Percentiles rank a stretch among this genome's conserved stretches.
Evolutionary conservation across 2,888 invertebrate genomes (phyloP).

Genomic region (Nemotelus nigrinus): DNA sequence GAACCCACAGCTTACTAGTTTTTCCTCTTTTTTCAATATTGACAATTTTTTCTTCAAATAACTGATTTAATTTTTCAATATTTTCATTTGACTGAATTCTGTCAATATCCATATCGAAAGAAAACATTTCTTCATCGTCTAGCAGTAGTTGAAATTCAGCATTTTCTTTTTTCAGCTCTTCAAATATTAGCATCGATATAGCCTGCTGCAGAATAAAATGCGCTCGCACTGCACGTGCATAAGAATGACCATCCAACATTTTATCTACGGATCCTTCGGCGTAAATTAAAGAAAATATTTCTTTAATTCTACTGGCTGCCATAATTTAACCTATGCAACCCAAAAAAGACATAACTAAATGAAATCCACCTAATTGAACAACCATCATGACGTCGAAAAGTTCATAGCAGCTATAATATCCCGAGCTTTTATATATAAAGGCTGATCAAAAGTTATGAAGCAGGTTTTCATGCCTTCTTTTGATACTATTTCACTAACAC

Average conservation of each 20-base stretch:
- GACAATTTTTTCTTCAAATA: too few relatives aligned
- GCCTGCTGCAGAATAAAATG: too few relatives aligned
- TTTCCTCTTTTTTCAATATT: not conserved
- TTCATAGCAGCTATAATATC: not conserved
- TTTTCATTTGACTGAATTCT: too few relatives aligned
- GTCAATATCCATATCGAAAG: too few relatives aligned
- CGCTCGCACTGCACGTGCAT: too few relatives aligned
- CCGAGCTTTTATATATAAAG: not conserved
- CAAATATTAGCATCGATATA: too few relatives aligned
- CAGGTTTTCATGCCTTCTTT: not conserved
- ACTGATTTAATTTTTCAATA: too few relatives aligned
- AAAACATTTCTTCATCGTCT: too few relatives aligned
- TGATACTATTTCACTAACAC: not conserved
- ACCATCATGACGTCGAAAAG: not conserved
- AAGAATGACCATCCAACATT: too few relatives aligned
- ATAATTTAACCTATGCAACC: not conserved
- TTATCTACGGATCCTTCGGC: too few relatives aligned
- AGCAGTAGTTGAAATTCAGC: too few relatives aligned
- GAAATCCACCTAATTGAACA: not conserved
- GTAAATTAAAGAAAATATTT: not conserved
- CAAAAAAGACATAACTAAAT: not conserved
- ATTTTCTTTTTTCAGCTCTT: too few relatives aligned
- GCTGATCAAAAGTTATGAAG: not conserved
- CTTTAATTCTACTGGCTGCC: not conserved
- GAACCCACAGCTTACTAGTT: not conserved